Percentiles rank a stretch among this genome's conserved stretches.
Conservation (phyloP, 92 coral and sea anemone genomes). For the Siderastrea radians region DNA sequence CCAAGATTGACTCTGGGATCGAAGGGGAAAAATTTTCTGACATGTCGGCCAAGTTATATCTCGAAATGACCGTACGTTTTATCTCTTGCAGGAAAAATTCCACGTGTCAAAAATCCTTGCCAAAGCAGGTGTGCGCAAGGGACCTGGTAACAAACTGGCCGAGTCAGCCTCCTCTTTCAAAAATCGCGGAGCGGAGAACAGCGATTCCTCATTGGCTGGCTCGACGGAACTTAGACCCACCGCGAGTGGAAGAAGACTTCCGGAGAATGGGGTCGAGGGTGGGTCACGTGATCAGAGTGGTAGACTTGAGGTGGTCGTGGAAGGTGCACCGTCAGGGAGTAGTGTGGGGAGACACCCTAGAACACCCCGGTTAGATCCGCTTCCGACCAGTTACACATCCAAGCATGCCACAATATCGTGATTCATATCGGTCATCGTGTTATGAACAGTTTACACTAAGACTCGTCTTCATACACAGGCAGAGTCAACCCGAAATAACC, state of each 20-base stretch:
- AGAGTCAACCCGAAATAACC: neutral
- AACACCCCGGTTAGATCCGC: conserved; percentile 29
- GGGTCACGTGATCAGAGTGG: neutral
- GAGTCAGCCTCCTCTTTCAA: conserved; percentile 52
- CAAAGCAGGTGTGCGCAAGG: conserved; percentile 92
- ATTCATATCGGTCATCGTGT: neutral
- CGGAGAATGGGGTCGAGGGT: neutral
- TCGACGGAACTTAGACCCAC: conserved; percentile 17
- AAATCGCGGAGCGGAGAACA: conserved; percentile 20
- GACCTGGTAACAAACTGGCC: conserved; percentile 87
- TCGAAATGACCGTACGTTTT: neutral
- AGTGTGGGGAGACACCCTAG: conserved; percentile 16
- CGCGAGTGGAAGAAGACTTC: conserved; percentile 21
- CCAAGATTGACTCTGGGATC: neutral
- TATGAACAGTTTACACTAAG: neutral
- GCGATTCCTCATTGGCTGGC: neutral
- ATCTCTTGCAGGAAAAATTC: conserved; percentile 77
- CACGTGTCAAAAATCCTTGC: conserved; percentile 84
- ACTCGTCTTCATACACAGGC: neutral
- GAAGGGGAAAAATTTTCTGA: neutral
- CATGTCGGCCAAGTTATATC: no score
- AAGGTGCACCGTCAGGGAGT: conserved; percentile 25
- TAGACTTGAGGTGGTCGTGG: conserved; percentile 27
- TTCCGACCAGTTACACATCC: conserved; percentile 39
- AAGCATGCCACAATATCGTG: conserved; percentile 22